Conservation (phyloP, 2,797 vertebrate genomes). For the Melanotaenia pygmaea region DNA sequence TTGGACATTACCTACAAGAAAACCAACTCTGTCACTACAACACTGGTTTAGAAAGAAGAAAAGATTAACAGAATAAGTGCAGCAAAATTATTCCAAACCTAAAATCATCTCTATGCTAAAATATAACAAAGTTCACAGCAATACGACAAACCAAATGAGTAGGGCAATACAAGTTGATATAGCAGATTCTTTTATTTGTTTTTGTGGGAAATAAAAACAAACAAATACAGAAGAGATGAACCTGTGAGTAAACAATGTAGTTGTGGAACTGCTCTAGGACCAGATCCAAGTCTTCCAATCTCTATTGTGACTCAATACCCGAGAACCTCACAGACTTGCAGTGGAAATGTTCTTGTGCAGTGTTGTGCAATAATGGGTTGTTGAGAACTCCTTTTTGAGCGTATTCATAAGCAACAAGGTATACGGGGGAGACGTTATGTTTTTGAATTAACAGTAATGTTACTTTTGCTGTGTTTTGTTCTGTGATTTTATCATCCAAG, state of each 20-base stretch:
- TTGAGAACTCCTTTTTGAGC: slow-evolving; percentile 56
- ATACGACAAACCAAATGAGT: slow-evolving; percentile 74
- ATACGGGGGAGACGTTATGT: slow-evolving; percentile 58
- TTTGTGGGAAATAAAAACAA: slow-evolving; percentile 28
- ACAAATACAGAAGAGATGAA: slow-evolving; percentile 40
- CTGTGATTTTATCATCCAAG: slow-evolving; percentile 62
- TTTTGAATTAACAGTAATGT: slow-evolving; percentile 63
- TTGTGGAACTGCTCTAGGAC: slow-evolving; percentile 62
- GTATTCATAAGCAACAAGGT: slow-evolving; percentile 73
- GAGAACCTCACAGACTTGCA: slow-evolving; percentile 61
- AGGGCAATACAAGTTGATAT: slow-evolving; percentile 23
- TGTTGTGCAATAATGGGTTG: slow-evolving; percentile 70
- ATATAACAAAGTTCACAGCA: slow-evolving; percentile 50
- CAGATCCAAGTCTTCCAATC: slow-evolving; percentile 86
- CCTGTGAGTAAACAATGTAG: slow-evolving; percentile 42
- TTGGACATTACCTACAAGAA: slow-evolving; percentile 28
- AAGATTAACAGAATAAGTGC: slow-evolving; percentile 24
- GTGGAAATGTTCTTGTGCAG: slow-evolving; percentile 66
- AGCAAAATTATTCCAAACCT: slow-evolving; percentile 30
- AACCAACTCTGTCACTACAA: slow-evolving; percentile 27
- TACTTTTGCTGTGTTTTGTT: slow-evolving; percentile 70
- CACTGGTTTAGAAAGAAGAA: slow-evolving; percentile 24
- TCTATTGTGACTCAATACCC: slow-evolving; percentile 55
- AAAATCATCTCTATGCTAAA: slow-evolving; percentile 6
- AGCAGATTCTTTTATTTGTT: slow-evolving; percentile 14